phyloP scores from a whole-genome alignment of 2,888 invertebrate genomes.

The Allolobophora icterica region DNA sequence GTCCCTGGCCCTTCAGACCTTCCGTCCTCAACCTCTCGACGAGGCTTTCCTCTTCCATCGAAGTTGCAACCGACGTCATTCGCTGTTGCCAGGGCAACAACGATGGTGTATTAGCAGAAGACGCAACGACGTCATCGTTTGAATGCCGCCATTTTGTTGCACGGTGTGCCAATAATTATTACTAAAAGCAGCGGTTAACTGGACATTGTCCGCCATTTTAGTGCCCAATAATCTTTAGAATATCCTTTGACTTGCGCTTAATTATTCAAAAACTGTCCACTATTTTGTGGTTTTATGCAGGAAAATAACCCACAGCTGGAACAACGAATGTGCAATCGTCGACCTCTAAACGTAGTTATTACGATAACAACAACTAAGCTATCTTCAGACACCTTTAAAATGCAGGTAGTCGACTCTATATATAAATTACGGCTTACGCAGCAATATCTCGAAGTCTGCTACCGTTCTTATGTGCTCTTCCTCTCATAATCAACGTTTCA shows the following conservation, averaged over 20 bases:
- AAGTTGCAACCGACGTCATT: too few relatives aligned
- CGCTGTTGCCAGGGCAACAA: background rate
- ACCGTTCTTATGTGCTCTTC: too few relatives aligned
- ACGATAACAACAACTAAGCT: too few relatives aligned
- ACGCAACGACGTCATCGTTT: background rate
- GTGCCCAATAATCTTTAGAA: background rate
- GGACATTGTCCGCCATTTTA: background rate
- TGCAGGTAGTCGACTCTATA: too few relatives aligned
- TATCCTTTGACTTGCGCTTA: background rate
- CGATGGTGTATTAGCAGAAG: conserved; percentile 8
- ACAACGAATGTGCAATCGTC: too few relatives aligned
- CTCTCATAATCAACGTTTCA: too few relatives aligned
- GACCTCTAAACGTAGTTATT: too few relatives aligned
- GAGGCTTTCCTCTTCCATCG: background rate
- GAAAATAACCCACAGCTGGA: too few relatives aligned
- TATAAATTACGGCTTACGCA: too few relatives aligned
- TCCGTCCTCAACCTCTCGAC: background rate
- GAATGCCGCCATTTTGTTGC: background rate
- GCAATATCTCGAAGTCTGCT: too few relatives aligned
- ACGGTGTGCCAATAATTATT: background rate
- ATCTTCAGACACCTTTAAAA: too few relatives aligned
- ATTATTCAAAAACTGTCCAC: background rate
- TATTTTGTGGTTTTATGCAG: too few relatives aligned
- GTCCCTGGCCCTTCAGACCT: background rate
- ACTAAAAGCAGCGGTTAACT: background rate